Percentiles rank a stretch among this genome's conserved stretches.
phyloP scores from a whole-genome alignment of 2,888 invertebrate genomes.

The Pseudolycoriella hygida region DNA sequence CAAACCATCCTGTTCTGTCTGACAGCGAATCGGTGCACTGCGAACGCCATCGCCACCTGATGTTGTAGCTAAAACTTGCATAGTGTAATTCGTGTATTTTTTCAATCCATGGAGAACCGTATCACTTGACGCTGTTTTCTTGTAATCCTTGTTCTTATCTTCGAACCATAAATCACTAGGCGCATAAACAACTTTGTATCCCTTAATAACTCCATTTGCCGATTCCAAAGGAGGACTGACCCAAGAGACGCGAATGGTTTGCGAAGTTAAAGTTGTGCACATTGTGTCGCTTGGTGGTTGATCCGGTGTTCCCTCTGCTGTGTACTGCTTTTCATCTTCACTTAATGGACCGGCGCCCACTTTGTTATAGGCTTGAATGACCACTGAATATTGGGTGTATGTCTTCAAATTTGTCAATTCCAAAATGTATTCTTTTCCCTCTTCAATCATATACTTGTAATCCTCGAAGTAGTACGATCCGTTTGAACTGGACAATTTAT shows the following conservation, averaged over 20 bases:
- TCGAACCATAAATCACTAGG: conserved; percentile 85
- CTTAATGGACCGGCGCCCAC: conserved; percentile 85
- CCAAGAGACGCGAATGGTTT: conserved; percentile 89
- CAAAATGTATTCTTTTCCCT: conserved; percentile 76
- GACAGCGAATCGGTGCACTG: conserved; percentile 58
- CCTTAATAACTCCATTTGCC: conserved; percentile 88
- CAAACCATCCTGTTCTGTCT: conserved; percentile 88
- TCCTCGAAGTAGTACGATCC: conserved; percentile 82
- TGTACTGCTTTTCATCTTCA: conserved; percentile 75
- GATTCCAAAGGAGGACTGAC: conserved; percentile 80
- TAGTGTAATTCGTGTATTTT: conserved; percentile 92
- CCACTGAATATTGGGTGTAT: conserved; percentile 90
- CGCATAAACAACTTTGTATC: conserved; percentile 86
- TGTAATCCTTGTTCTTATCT: conserved; percentile 78
- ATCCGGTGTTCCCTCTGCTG: conserved; percentile 86
- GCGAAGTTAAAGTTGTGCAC: conserved; percentile 84
- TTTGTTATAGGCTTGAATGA: conserved; percentile 88
- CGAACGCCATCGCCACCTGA: conserved; percentile 90
- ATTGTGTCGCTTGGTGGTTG: conserved; percentile 82
- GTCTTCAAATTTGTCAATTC: conserved; percentile 69
- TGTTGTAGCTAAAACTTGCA: conserved; percentile 89
- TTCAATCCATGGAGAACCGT: conserved; percentile 84
- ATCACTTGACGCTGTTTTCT: conserved; percentile 82
- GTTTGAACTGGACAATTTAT: conserved; percentile 66
- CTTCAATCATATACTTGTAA: conserved; percentile 79